Conservation (phyloP, 2,797 vertebrate species). For the Myripristis jacobus region DNA sequence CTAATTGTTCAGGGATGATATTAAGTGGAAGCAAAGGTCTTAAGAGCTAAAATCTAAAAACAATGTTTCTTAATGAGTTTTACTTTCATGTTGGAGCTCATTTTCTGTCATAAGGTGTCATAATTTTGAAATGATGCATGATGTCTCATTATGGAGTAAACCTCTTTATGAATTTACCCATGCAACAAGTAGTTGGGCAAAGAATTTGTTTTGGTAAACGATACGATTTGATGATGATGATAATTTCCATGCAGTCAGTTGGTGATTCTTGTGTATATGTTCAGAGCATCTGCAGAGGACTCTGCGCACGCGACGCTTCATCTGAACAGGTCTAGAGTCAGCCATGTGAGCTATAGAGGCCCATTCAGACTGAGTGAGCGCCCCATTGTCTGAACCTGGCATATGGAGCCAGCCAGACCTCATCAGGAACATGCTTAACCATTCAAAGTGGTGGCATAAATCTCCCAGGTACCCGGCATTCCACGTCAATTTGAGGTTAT, state of each 20-base stretch:
- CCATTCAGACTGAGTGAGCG: conserved; percentile 67
- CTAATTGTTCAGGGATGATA: background rate
- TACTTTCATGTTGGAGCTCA: background rate
- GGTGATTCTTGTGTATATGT: too few species aligned
- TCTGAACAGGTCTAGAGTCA: conserved; percentile 50
- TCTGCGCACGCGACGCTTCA: conserved; percentile 37
- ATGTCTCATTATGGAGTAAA: conserved; percentile 9
- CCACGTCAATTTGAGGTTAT: conserved; percentile 77
- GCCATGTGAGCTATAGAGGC: conserved; percentile 56
- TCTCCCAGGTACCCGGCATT: conserved; percentile 74
- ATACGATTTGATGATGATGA: conserved; percentile 20
- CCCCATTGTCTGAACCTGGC: conserved; percentile 73
- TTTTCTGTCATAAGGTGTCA: background rate
- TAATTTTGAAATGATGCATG: conserved; percentile 21
- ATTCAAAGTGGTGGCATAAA: conserved; percentile 78
- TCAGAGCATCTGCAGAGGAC: conserved; percentile 13
- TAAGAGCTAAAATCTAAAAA: conserved; percentile 24
- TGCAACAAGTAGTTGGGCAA: conserved; percentile 18
- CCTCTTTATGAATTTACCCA: conserved; percentile 25
- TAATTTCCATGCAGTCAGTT: conserved; percentile 11
- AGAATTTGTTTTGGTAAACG: conserved; percentile 22
- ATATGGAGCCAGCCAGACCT: conserved; percentile 71
- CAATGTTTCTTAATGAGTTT: conserved; percentile 18
- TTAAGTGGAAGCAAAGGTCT: conserved; percentile 39
- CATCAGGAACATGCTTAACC: conserved; percentile 74